Conservation (phyloP, 2,888 invertebrate genomes). For the Adineta ricciae region DNA sequence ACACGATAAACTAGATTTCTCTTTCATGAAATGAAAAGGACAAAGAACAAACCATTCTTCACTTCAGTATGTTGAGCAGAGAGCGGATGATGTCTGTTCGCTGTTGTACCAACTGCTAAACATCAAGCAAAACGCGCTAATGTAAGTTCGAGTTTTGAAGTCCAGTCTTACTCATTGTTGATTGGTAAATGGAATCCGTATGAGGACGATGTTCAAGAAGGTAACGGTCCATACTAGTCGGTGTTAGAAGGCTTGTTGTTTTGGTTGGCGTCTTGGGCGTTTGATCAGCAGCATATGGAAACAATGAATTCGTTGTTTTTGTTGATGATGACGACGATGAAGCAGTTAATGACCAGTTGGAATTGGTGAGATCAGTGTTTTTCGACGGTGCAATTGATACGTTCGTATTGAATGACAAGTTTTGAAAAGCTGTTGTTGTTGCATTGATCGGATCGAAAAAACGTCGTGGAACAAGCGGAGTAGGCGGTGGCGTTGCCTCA, state of each 20-base stretch:
- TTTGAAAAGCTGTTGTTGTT: not conserved
- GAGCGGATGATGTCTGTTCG: not conserved
- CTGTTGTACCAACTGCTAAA: not conserved
- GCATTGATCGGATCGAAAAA: not conserved
- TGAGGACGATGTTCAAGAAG: not conserved
- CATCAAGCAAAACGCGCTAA: too few species aligned
- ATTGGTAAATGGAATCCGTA: not conserved
- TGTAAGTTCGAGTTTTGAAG: too few species aligned
- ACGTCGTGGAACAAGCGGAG: not conserved
- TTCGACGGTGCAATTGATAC: not conserved
- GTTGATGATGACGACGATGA: not conserved
- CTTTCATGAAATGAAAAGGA: too few species aligned
- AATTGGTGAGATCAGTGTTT: not conserved
- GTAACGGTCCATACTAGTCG: not conserved
- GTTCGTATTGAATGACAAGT: not conserved
- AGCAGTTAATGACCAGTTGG: not conserved
- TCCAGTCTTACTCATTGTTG: not conserved
- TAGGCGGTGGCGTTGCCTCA: not conserved
- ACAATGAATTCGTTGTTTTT: not conserved
- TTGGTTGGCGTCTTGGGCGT: not conserved
- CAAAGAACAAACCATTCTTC: not conserved
- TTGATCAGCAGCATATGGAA: not conserved
- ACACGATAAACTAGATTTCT: not conserved
- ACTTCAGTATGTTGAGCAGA: not conserved
- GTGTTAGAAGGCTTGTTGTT: not conserved